Conservation (phyloP, 2,113 vertebrate genomes). For the Sphyrna mokarran region DNA sequence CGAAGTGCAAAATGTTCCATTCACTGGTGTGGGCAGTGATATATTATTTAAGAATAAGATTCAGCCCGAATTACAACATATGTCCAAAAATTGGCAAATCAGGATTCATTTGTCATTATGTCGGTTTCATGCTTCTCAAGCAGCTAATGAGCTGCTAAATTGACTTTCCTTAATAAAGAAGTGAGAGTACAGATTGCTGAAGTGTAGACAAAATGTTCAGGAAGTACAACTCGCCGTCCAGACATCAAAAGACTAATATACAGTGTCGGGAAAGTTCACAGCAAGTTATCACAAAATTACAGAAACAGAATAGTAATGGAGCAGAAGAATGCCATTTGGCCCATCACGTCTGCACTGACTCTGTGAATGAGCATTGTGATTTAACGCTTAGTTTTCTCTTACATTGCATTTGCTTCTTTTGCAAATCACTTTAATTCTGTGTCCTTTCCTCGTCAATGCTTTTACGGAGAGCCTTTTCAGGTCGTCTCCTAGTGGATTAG, state of each 20-base stretch:
- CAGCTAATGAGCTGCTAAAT: neutral
- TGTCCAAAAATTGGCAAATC: conserved; percentile 4
- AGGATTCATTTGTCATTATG: neutral
- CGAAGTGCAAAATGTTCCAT: neutral
- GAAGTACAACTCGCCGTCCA: neutral
- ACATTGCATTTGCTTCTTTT: no score
- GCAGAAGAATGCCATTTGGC: no score
- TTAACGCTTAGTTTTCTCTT: no score
- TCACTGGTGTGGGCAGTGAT: neutral
- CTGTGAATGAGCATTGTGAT: no score
- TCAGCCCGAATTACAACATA: neutral
- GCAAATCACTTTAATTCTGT: no score
- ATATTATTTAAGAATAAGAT: neutral
- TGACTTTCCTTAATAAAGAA: neutral
- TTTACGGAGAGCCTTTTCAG: no score
- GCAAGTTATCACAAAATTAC: neutral
- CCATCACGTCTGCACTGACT: no score
- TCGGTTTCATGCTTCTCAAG: neutral
- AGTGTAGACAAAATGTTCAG: neutral
- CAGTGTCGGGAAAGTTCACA: neutral
- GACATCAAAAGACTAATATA: neutral
- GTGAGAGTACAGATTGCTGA: neutral
- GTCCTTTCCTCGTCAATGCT: no score
- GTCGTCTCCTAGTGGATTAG: no score
- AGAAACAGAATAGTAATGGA: no score